Base-by-base conservation (phyloP, 1,140 invertebrate species). In the Sinella curviseta region DNA sequence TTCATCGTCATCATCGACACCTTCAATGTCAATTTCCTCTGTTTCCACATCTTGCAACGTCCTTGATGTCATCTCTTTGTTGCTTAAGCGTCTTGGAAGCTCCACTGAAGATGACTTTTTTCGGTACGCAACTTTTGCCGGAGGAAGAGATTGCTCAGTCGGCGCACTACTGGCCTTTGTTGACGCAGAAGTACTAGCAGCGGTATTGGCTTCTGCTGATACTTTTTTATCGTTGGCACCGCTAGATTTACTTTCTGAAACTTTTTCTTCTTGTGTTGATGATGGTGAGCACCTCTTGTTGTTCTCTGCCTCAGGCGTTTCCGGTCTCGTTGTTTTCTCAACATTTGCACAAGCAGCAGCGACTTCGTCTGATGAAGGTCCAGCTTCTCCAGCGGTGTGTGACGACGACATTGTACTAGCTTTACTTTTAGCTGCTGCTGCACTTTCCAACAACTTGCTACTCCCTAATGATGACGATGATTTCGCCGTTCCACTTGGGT, bases 341-440 rank as follows among this genome's bases (percentile, higher is more conserved):
- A n/a, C 8, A 16, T 70, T 70, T 14, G 26, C 28, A 70, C 3
- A 3, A n/a, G 3, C 14, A 60, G 8, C 26, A 70, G 26, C n/a
- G 26, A 33, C 26, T 17, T 14, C 65, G 2, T 30, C 31, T 24
- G 26, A 12, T 33, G 65, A 33, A 70, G 26, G 8, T 70, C 28
- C 28, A 70, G 26, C 31, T 70, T 70, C 65, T 70, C 65, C 65
- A 70, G 65, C 65, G 26, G n/a, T 31, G 26, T 70, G 65, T 70
- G 65, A 70, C 65, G 65, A 31, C 2, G 65, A 70, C 65, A 70
- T 70, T 30, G 65, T 70, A 31, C 16, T 65, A 4, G 65, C n/a
- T 33, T 60, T 26, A 26, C 39, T 48, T 17, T 4, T 3, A 60
- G 12, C 57, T n/a, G 24, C 57, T 26, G 8, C 24, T 26, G 57